phyloP scores from a whole-genome alignment of 2,113 vertebrate species.

The Stercorarius parasiticus region DNA sequence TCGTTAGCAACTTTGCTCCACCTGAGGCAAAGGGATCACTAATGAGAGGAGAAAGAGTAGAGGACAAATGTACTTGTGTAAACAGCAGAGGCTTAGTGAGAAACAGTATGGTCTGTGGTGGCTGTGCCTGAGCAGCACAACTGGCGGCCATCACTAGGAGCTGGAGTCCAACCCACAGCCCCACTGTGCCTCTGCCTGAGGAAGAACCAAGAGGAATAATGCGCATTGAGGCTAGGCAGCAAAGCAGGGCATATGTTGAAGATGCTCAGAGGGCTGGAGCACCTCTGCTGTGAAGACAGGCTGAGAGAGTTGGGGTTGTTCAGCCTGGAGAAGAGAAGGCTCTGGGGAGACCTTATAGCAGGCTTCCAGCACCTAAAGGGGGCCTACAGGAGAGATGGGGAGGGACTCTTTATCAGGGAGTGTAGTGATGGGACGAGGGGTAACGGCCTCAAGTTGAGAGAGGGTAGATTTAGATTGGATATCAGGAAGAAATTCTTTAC shows the following conservation, averaged over 20 bases:
- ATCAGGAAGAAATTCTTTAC: too few relatives aligned
- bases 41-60: background rate
- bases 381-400: too few relatives aligned
- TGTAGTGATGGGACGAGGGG: too few relatives aligned
- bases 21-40: background rate
- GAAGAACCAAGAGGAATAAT: background rate
- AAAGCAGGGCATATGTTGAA: background rate
- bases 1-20: fast-evolving
- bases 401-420: too few relatives aligned
- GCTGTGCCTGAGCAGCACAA: background rate
- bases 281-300: too few relatives aligned
- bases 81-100: background rate
- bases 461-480: too few relatives aligned
- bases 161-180: background rate
- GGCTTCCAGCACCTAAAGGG: too few relatives aligned
- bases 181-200: background rate
- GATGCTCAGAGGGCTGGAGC: too few relatives aligned
- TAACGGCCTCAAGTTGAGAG: too few relatives aligned
- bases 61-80: background rate
- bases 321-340: too few relatives aligned
- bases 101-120: background rate
- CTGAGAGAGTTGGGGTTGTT: too few relatives aligned
- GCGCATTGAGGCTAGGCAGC: background rate
- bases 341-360: too few relatives aligned
- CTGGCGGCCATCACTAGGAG: background rate